Percentiles rank a stretch among this genome's conserved stretches.
phyloP scores from a whole-genome alignment of 2,797 vertebrate species.

The Helostoma temminkii region DNA sequence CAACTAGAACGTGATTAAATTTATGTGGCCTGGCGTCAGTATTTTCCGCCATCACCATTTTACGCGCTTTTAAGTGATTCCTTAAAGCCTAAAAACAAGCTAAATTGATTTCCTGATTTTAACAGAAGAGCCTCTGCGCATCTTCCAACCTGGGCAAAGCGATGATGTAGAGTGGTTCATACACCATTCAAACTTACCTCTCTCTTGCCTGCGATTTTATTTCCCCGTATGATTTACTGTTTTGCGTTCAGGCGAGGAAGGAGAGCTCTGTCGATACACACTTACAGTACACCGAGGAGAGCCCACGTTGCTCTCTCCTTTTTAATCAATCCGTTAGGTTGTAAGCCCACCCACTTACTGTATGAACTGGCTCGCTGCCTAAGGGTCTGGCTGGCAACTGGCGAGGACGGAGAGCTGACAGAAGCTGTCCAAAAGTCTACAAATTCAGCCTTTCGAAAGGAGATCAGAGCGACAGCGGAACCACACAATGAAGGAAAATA shows the following conservation, averaged over 20 bases:
- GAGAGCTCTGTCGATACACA: conserved; percentile 1
- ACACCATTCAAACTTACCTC: conserved; percentile 9
- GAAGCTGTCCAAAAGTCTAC: conserved; percentile 54
- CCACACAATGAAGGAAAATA: conserved; percentile 93
- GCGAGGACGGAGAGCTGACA: conserved; percentile 57
- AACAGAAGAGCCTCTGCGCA: conserved; percentile 5
- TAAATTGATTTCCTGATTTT: conserved; percentile 1
- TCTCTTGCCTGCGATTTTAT: not conserved
- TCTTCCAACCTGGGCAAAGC: not conserved
- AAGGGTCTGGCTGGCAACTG: conserved; percentile 53
- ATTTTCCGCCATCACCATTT: conserved; percentile 62
- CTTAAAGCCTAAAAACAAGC: conserved; percentile 31
- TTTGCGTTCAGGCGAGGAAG: not conserved
- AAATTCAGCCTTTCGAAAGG: conserved; percentile 14
- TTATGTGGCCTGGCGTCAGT: not conserved
- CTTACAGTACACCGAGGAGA: conserved; percentile 25
- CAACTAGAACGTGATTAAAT: not conserved
- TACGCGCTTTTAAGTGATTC: conserved; percentile 50
- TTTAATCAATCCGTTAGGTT: conserved; percentile 47
- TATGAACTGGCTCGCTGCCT: conserved; percentile 59
- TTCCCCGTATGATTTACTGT: not conserved
- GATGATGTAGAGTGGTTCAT: not conserved
- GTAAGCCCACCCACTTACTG: conserved; percentile 72
- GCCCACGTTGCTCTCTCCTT: conserved; percentile 16
- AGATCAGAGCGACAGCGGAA: conserved; percentile 22